Evolutionary conservation across 1,140 invertebrate genomes (phyloP), one percentile per base, ranked within the genome.

Genomic region (Leguminivora glycinivorella): DNA sequence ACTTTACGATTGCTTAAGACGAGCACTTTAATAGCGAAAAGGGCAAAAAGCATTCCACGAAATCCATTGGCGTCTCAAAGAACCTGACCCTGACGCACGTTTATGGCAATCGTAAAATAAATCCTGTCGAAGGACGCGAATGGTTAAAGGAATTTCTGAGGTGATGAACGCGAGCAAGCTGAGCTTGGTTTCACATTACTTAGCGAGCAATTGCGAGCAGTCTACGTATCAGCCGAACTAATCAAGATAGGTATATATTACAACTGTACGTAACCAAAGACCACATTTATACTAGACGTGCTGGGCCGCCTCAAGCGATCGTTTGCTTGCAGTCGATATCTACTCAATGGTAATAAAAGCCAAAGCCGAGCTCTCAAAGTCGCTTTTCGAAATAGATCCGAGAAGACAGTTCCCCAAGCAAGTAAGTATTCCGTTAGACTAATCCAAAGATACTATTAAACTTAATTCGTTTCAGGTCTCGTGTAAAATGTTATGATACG

Each of bases 41-140:
- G 75, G 75, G 74, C 26, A 63, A 63, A 63, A 63, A 63, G 58
- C 58, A 63, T 63, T 63, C 58, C 58, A 29, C 3, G 58, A 63
- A 63, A 72, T 70, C 70, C 72, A 72, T 68, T 31, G 70, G 70
- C 63, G 25, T 25, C 19, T 67, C 58, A 67, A 75, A 77, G 69
- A 68, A 52, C 67, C 67, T 73, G 70, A 67, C 67, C 70, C 74
- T 79, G 72, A 73, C 72, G 76, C 72, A 73, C 75, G 71, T 78
- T 79, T 82, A 84, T 81, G 72, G 79, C 71, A 80, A 82, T 81
- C 74, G 78, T 79, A 85, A 81, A 83, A 75, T 81, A 82, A 85
- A 82, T 83, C 70, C 76, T 70, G 67, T 76, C 69, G 73, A 76
- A 77, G 70, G 69, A 73, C 73, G 60, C 66, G 74, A 76, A 72